These are phyloP conservation scores for Hozukius guyotensis DNA, from an alignment of 2,797 vertebrate species.

Conservation along the genomic window DNA sequence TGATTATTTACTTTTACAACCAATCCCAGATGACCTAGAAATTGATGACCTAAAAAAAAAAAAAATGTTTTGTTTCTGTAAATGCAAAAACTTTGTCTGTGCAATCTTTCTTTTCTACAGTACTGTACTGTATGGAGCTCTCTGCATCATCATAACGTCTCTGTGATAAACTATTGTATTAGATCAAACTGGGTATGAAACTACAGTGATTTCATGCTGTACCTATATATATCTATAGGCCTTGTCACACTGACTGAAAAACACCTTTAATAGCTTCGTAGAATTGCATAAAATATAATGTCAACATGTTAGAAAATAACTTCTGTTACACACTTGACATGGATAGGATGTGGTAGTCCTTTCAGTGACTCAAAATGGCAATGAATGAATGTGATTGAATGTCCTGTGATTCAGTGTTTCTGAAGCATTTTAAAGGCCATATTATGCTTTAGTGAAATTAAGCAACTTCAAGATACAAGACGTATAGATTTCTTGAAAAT, in stretches of 20 bases:
- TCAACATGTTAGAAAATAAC: neutral
- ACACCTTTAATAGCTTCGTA: neutral
- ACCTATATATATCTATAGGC: neutral
- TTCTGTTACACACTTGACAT: neutral
- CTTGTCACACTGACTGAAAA: neutral
- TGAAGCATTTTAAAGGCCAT: neutral
- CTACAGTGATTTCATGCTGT: neutral
- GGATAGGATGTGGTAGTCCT: neutral
- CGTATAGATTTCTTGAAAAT: neutral
- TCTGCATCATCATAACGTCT: neutral
- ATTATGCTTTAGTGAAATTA: neutral
- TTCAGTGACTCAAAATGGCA: neutral
- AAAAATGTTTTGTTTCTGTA: neutral
- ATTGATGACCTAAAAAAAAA: neutral
- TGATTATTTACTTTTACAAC: neutral
- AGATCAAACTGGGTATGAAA: neutral
- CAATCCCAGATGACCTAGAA: neutral
- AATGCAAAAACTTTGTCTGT: neutral
- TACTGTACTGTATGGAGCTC: neutral
- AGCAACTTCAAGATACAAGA: neutral
- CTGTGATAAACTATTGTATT: slow-evolving; percentile 4
- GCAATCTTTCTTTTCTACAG: neutral
- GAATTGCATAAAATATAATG: neutral
- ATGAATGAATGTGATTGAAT: neutral
- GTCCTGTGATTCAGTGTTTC: neutral